These are phyloP conservation scores for Perdita meconis DNA, from an alignment of 2,888 invertebrate genomes.

Conservation along the genomic window DNA sequence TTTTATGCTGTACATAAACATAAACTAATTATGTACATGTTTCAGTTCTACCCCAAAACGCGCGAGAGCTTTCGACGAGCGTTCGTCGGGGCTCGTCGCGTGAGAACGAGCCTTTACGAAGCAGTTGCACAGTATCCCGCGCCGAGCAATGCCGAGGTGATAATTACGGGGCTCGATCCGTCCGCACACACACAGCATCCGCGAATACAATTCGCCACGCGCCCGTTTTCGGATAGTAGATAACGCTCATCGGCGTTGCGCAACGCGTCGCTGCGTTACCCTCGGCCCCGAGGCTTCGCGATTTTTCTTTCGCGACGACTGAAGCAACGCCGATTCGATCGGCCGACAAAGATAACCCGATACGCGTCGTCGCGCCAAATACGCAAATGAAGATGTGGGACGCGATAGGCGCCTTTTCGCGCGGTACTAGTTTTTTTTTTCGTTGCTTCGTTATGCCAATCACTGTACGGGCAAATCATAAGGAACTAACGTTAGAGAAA, in stretches of 20 bases:
- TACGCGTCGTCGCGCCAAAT: constrained; percentile 55
- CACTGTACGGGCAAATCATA: constrained; percentile 18
- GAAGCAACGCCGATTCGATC: constrained; percentile 60
- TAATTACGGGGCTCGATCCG: constrained; percentile 81
- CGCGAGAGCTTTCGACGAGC: not conserved
- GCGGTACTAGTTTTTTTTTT: constrained; percentile 55
- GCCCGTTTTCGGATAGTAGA: constrained; percentile 77
- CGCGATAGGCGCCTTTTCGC: constrained; percentile 58
- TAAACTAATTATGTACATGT: no score
- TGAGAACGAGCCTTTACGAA: constrained; percentile 14
- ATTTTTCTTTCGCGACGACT: constrained; percentile 57
- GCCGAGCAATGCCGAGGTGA: constrained; percentile 77
- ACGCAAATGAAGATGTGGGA: constrained; percentile 62
- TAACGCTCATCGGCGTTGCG: constrained; percentile 70
- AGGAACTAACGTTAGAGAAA: constrained; percentile 5
- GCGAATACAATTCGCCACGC: constrained; percentile 78
- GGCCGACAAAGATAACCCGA: constrained; percentile 55
- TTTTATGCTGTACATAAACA: no score
- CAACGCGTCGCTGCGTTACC: constrained; percentile 52
- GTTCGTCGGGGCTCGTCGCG: not conserved
- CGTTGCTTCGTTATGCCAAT: constrained; percentile 39
- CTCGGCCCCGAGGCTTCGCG: constrained; percentile 49
- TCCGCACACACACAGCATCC: constrained; percentile 71
- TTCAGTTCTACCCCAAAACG: not conserved
- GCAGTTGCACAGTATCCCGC: constrained; percentile 59